Evolutionary conservation across 2,888 invertebrate genomes (phyloP).

Genomic region (Saturnia pavonia): DNA sequence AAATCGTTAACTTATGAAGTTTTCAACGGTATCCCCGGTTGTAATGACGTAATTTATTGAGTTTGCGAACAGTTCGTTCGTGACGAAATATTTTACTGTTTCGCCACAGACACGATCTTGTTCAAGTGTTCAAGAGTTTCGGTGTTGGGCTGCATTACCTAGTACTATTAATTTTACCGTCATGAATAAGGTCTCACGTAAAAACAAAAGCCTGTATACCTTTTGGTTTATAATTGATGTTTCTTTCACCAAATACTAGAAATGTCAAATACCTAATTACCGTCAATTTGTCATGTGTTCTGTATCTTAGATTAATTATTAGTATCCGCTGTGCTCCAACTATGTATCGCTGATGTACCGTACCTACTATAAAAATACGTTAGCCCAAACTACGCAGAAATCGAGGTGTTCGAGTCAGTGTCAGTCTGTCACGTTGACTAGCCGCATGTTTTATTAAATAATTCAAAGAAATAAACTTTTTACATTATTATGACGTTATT

Average conservation of each 20-base stretch:
- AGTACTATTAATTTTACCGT: constrained; percentile 20
- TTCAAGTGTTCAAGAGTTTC: constrained; percentile 58
- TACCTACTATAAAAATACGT: no score
- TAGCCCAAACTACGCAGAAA: no score
- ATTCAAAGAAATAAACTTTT: no score
- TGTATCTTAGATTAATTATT: no score
- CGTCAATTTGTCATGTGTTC: no score
- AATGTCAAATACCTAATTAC: background rate
- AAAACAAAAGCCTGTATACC: background rate
- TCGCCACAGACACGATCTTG: constrained; percentile 28
- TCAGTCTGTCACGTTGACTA: no score
- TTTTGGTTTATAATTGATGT: background rate
- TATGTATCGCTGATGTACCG: no score
- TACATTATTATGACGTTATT: no score
- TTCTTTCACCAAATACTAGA: background rate
- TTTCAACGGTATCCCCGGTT: constrained; percentile 6
- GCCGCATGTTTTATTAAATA: no score
- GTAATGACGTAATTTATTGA: constrained; percentile 54
- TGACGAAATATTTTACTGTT: constrained; percentile 57
- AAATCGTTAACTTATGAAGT: constrained; percentile 6
- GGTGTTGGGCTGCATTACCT: constrained; percentile 60
- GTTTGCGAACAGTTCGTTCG: constrained; percentile 49
- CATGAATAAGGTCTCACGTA: constrained; percentile 1
- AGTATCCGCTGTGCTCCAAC: no score
- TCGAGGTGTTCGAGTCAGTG: no score